Evolutionary conservation across 2,888 invertebrate species (phyloP), one percentile per base, ranked within the genome.

Genomic region (Patella depressa): DNA sequence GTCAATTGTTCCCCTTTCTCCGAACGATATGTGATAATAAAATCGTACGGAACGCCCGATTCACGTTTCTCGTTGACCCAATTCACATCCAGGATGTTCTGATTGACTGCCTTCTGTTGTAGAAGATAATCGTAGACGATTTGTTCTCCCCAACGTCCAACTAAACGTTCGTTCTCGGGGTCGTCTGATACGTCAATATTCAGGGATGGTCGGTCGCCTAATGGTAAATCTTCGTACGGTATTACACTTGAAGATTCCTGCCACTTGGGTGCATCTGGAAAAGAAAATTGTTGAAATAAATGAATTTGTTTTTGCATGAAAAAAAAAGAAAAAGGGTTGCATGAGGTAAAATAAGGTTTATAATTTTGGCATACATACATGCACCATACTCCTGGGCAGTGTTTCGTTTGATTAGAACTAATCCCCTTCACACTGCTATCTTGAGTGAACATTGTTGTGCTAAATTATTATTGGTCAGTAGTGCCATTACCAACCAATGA

Each of bases 141-240:
- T 4, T 54, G 71, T 78, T 91, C 91, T 14, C 91, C 91, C 88
- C 88, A 89, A 11, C 84, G 83, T 1, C 89, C 91, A 7, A 90
- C 81, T 34, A 77, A 65, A n/a, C 75, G 80, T 24, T 82, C 83
- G 0, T 77, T 59, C 14, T 75, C 79, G 9, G 76, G 81, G 7
- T 82, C 78, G 3, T 80, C 81, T 2, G 78, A 76, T 34, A 79
- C 73, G 1, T 73, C 77, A 9, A 83, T 74, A 11, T 72, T 55
- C 4, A 84, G 29, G 1, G 83, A 81, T 5, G 83, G 71, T 19
- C 80, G 82, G n/a, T 69, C 54, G 7, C 86, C 85, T 11, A 72
- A 73, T 12, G 84, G 85, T 2, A 89, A 82, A 69, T 87, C 86
- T 74, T 88, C 87, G 77, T 83, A 89, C 0, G 83, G 81, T 65